Evolutionary conservation across 2,888 invertebrate species (phyloP), one percentile per base, ranked within the genome.

Genomic region (Synanthedon vespiformis): DNA sequence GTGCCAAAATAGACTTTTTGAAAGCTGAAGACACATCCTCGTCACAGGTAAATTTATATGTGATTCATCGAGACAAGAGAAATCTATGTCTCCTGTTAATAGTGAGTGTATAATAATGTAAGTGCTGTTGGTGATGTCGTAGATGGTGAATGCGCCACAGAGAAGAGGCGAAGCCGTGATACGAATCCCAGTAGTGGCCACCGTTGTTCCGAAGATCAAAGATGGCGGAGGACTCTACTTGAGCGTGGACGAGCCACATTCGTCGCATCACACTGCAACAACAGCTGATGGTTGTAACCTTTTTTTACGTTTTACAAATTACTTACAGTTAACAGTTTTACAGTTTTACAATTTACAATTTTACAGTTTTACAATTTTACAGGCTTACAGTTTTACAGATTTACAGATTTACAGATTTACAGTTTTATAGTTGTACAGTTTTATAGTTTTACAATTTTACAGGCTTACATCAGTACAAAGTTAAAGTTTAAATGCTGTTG

Each of bases 151-250:
- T 44, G 2, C 44, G 13, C 4, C 58, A 3, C 66, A 66, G 27
- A 57, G 54, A 57, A 77, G 78, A 10, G 78, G 79, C 0, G 79
- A 84, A 0, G 80, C 90, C 0, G 90, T 90, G 60, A 89, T 90
- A 54, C 74, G 89, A 50, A 90, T 91, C 2, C 90, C 91, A 0
- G 89, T 91, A 4, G 90, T 91, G 1, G 90, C 90, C 0, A 90
- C 89, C 0, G 89, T 91, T 11, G 86, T 89, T 1, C 90, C 90
- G 50, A 78, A 74, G 58, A 73, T 90, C 49, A 78, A 79, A 49
- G 63, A 76, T 2, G 85, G 88, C 11, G 90, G 90, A 0, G 77
- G 88, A 49, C 77, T 88, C 51, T 88, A 80, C 50, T 80, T 90
- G 40, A 60, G 82, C 1, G 85, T 90, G 0, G 89, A 89, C 58